Percentiles rank a stretch among this genome's conserved stretches.
Evolutionary conservation across 2,113 vertebrate species (phyloP).

Genomic region (Grammomys dolichurus): DNA sequence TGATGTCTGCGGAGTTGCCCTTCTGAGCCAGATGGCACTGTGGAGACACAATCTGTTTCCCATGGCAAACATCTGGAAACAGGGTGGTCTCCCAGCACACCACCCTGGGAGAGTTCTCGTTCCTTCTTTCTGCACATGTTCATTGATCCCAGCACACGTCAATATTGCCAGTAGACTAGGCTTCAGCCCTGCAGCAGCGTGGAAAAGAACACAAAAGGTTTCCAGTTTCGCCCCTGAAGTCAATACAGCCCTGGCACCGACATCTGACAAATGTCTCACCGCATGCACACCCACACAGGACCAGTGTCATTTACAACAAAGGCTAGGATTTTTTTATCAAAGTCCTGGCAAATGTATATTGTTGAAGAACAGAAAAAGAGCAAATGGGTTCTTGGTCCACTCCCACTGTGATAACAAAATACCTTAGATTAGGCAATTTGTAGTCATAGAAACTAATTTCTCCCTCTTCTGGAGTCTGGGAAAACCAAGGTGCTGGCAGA

Average conservation of each 20-base stretch:
- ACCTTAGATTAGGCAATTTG: neutral
- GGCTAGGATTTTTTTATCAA: neutral
- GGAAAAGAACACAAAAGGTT: neutral
- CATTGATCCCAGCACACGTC: neutral
- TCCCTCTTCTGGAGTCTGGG: neutral
- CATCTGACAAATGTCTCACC: neutral
- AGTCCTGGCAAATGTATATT: neutral
- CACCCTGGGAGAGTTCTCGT: neutral
- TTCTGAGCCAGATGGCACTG: neutral
- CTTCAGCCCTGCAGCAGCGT: neutral
- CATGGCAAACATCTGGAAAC: neutral
- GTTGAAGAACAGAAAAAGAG: neutral
- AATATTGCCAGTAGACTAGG: accelerated
- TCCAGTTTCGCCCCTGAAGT: neutral
- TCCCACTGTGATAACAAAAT: neutral
- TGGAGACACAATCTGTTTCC: neutral
- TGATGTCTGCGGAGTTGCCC: neutral
- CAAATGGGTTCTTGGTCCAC: neutral
- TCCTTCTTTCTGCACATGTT: neutral
- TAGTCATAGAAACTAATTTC: neutral
- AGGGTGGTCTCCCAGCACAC: neutral
- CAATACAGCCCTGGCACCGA: neutral
- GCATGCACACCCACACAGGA: neutral
- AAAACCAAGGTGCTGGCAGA: neutral
- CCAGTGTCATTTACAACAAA: neutral